These are phyloP conservation scores for Didymodactylos carnosus DNA, from an alignment of 2,888 invertebrate genomes.

Conservation along the genomic window DNA sequence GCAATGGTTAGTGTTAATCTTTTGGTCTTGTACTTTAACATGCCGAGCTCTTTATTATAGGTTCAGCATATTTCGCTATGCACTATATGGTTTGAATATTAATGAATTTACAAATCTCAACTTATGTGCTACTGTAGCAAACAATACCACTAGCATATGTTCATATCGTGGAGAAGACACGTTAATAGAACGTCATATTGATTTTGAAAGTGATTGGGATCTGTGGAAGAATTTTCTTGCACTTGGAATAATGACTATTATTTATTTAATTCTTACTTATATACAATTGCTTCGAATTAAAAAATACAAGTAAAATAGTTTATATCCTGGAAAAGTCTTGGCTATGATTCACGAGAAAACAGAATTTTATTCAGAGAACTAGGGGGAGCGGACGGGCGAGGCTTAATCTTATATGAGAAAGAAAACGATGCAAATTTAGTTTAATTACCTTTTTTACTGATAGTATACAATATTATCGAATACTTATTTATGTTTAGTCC, in stretches of 20 bases:
- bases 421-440: too few species aligned
- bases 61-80: not conserved
- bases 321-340: too few species aligned
- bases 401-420: too few species aligned
- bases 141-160: not conserved
- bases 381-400: too few species aligned
- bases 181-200: slow-evolving; percentile 25
- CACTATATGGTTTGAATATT: not conserved
- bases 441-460: too few species aligned
- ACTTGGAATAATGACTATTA: slow-evolving; percentile 20
- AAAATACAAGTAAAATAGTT: not conserved
- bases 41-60: too few species aligned
- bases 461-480: too few species aligned
- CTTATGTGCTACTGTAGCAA: not conserved
- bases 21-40: not conserved
- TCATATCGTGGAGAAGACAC: slow-evolving; percentile 17
- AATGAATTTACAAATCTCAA: not conserved
- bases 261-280: slow-evolving; percentile 24
- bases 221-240: slow-evolving; percentile 27
- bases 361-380: too few species aligned
- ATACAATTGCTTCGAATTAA: slow-evolving; percentile 22
- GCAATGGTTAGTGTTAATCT: too few species aligned
- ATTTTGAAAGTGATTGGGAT: slow-evolving; percentile 23
- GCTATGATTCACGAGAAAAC: too few species aligned
- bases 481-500: too few species aligned